phyloP scores from a whole-genome alignment of 1,140 invertebrate species.

The Cotesia typhae region DNA sequence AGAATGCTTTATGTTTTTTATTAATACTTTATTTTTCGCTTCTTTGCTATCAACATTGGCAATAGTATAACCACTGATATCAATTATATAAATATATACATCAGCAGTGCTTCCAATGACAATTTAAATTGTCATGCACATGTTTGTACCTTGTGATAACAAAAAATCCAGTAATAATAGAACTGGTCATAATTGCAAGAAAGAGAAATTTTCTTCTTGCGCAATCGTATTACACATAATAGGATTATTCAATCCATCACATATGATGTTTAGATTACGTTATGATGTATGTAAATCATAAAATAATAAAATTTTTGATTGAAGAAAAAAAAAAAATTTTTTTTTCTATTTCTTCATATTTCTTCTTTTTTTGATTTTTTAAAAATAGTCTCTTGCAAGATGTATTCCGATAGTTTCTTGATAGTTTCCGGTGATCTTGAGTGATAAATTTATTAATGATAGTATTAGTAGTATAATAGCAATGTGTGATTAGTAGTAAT shows the following conservation, averaged over 20 bases:
- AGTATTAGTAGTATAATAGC: too few relatives aligned
- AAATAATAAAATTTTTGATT: conserved; percentile 24
- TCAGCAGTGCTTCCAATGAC: not conserved
- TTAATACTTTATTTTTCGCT: conserved; percentile 10
- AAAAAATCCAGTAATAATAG: conserved; percentile 31
- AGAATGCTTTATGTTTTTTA: conserved; percentile 15
- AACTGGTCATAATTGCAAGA: conserved; percentile 44
- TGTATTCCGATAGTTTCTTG: too few relatives aligned
- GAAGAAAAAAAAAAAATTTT: not conserved
- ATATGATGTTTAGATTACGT: conserved; percentile 13
- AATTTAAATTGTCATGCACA: not conserved
- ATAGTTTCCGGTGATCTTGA: too few relatives aligned
- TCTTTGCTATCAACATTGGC: too few relatives aligned
- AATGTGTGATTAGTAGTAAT: too few relatives aligned
- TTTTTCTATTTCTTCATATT: not conserved
- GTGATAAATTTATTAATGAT: too few relatives aligned
- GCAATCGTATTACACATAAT: conserved; percentile 52
- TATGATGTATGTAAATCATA: conserved; percentile 18
- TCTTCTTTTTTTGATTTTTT: not conserved
- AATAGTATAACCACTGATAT: too few relatives aligned
- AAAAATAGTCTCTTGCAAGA: not conserved
- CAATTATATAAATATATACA: not conserved
- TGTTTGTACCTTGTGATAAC: conserved; percentile 31
- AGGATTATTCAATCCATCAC: conserved; percentile 49
- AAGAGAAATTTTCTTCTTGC: conserved; percentile 60